Conservation (phyloP, 2,797 vertebrate genomes). For the Gorsachius magnificus region DNA sequence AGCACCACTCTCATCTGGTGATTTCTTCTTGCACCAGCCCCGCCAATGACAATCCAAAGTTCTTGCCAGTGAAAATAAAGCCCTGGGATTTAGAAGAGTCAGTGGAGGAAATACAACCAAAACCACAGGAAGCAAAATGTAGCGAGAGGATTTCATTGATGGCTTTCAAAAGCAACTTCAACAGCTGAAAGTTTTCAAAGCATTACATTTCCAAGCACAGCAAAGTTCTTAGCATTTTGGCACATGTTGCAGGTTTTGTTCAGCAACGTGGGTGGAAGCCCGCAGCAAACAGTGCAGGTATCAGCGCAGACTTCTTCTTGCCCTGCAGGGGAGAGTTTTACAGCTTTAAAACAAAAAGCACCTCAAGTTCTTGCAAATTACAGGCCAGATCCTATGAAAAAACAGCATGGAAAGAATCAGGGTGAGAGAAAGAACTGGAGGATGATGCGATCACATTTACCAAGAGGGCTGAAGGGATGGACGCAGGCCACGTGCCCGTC, state of each 20-base stretch:
- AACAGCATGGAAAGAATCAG: neutral
- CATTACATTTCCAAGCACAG: neutral
- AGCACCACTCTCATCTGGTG: neutral
- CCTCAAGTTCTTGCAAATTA: neutral
- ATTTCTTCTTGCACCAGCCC: neutral
- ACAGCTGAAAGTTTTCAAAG: neutral
- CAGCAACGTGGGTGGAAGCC: neutral
- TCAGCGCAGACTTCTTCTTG: neutral
- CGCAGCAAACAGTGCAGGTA: accelerated
- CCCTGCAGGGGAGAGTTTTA: neutral
- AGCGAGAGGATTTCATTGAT: neutral
- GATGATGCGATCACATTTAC: neutral
- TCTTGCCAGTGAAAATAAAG: neutral
- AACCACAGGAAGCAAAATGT: neutral
- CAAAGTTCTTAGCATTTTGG: neutral
- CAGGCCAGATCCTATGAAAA: neutral
- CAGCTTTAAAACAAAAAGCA: neutral
- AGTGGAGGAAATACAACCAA: neutral
- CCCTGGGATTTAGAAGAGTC: neutral
- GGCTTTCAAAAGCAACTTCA: neutral
- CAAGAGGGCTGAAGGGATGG: neutral
- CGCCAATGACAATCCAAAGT: neutral
- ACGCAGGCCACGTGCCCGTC: accelerated
- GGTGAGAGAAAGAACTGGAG: neutral
- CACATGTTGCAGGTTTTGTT: accelerated